These are phyloP conservation scores for Melanerpes formicivorus DNA, from an alignment of 2,113 vertebrate species.

Conservation along the genomic window DNA sequence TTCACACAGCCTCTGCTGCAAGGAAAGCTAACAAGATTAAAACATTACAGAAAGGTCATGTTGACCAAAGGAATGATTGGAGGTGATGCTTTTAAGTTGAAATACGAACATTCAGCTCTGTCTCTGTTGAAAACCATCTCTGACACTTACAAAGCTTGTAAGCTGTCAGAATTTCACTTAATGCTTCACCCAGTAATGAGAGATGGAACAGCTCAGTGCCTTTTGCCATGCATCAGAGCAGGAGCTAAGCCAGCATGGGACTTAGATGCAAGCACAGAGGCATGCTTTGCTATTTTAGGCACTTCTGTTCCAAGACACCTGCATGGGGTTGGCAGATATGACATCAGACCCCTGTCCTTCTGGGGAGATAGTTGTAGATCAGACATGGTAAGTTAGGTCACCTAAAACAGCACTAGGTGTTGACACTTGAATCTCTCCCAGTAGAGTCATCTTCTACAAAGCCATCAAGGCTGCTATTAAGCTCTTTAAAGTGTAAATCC, in stretches of 20 bases:
- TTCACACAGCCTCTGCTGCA: not conserved
- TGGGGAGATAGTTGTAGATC: not conserved
- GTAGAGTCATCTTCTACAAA: not conserved
- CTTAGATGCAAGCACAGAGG: not conserved
- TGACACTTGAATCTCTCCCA: not conserved
- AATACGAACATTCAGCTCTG: not conserved
- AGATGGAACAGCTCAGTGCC: not conserved
- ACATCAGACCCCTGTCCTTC: not conserved
- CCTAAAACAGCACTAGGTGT: not conserved
- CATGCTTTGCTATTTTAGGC: not conserved
- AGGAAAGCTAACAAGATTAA: not conserved
- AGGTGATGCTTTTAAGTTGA: not conserved
- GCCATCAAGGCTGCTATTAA: not conserved
- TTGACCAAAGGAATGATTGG: not conserved
- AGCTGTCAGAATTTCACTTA: not conserved
- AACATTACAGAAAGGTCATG: not conserved
- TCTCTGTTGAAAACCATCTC: not conserved
- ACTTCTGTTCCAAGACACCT: not conserved
- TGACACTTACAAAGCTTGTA: not conserved
- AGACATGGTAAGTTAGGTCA: not conserved
- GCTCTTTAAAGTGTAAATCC: not conserved
- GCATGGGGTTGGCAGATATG: not conserved
- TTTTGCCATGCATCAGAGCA: not conserved
- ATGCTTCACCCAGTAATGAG: not conserved
- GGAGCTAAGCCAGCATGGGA: not conserved